Evolutionary conservation across 1,140 invertebrate genomes (phyloP), one percentile per base, ranked within the genome.

Genomic region (Drosophila virilis): DNA sequence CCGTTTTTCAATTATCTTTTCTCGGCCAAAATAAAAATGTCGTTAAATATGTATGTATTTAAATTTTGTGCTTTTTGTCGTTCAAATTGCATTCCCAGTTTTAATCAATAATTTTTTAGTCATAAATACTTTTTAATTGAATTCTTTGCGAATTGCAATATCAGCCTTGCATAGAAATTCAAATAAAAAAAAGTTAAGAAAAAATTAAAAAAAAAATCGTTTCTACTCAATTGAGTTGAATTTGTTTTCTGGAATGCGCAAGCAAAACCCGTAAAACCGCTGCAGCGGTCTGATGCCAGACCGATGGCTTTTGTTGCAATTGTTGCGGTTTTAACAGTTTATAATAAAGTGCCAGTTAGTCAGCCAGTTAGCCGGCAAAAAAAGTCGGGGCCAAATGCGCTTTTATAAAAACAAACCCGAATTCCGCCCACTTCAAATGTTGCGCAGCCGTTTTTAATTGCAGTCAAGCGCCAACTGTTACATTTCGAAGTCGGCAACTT

Each of bases 371-470:
- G 75, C 65, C 71, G 75, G 17, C 38, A 74, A 84, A 84, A 84
- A 76, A 52, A 69, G 59, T 68, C 59, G 40, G 15, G 45, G 57
- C 40, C 60, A 43, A 60, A 58, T 50, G 13, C 35, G 35, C 13
- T 22, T 37, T 17, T 46, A 38, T 61, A 65, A 76, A 71, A 72
- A 74, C 60, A 84, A 72, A 58, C 67, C 42, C 38, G 45, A 40
- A 46, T 22, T 45, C 46, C 13, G 33, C 22, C 15, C 9, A 6
- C 15, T 13, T 13, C 50, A 68, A 74, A 71, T 80, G 73, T 50
- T 54, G 69, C 73, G 48, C 79, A 68, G 64, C 45, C 79, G 65
- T 80, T 83, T 88, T 88, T 88, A 88, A 88, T 88, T 88, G 83
- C 76, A 67, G 51, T 60, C 79, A 68, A 77, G 79, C 71, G 73